Base-by-base conservation (phyloP, 2,797 vertebrate species). In the Craterocephalus amniculus region DNA sequence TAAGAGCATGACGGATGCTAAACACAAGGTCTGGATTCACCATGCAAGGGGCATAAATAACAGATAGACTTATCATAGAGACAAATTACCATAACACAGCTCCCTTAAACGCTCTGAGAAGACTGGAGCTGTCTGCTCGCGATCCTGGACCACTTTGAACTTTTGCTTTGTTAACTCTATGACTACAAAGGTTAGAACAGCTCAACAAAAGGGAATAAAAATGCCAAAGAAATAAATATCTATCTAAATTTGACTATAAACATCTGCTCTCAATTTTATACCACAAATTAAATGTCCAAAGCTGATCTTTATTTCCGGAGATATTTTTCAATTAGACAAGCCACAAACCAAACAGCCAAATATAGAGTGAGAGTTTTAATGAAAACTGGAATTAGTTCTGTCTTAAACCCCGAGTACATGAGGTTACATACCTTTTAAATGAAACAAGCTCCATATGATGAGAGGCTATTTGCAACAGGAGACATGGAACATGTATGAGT, bases 1-100 rank as follows among this genome's bases (percentile, higher is more conserved):
- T 92, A 88, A 92, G 87, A 86, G 79, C 74, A 60, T 90, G 87
- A 91, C 72, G 58, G 86, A 91, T 90, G 79, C 76, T 85, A 85
- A 91, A 89, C 89, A 92, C 86, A 84, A 85, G 86, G 81, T 63
- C 62, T 52, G 72, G 69, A 81, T 79, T 83, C 72, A 78, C 72
- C 67, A 51, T 29, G 67, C 58, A 10, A 49, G 11, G 63, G 52
- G 52, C 49, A 80, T 76, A 71, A 83, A 82, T 85, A 87, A 76
- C 57, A 72, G 82, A 87, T 78, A 75, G 72, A 88, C 80, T 74
- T 69, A 78, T 87, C 82, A 58, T 36, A 22, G 58, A 83, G 84
- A 88, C 70, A 76, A 74, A 88, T 73, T 58, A 77, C 59, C 29
- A 40, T 70, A 76, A 59, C 52, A 63, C 57, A 8, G 70, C 76